phyloP scores from a whole-genome alignment of 2,113 vertebrate genomes.

The Callorhinus ursinus region DNA sequence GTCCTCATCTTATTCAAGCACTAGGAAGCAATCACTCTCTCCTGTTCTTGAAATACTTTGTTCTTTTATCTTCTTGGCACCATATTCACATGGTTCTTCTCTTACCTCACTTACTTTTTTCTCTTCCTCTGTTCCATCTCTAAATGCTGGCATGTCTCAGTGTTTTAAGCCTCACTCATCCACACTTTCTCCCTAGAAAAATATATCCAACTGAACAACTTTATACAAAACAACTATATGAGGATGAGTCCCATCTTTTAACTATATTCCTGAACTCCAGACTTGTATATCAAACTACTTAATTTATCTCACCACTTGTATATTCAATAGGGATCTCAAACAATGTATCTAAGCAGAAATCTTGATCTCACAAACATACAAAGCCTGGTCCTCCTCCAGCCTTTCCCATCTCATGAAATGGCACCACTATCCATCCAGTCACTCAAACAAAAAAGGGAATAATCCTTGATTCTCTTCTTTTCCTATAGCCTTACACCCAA shows the following conservation, averaged over 20 bases:
- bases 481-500: not conserved
- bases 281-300: not conserved
- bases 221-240: not conserved
- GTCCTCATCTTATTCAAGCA: not conserved
- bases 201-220: not conserved
- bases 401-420: not conserved
- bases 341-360: not conserved
- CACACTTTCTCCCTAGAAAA: not conserved
- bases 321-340: not conserved
- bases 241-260: not conserved
- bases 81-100: not conserved
- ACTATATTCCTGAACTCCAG: not conserved
- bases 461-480: not conserved
- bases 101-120: not conserved
- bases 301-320: not conserved
- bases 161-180: not conserved
- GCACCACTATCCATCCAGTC: not conserved
- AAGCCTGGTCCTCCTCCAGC: not conserved
- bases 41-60: not conserved
- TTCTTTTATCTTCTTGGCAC: not conserved
- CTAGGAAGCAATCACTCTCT: not conserved
- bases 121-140: not conserved
- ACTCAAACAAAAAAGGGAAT: not conserved
- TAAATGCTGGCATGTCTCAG: not conserved
- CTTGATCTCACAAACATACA: not conserved